phyloP scores from a whole-genome alignment of 1,140 invertebrate species.

The Atta texana region DNA sequence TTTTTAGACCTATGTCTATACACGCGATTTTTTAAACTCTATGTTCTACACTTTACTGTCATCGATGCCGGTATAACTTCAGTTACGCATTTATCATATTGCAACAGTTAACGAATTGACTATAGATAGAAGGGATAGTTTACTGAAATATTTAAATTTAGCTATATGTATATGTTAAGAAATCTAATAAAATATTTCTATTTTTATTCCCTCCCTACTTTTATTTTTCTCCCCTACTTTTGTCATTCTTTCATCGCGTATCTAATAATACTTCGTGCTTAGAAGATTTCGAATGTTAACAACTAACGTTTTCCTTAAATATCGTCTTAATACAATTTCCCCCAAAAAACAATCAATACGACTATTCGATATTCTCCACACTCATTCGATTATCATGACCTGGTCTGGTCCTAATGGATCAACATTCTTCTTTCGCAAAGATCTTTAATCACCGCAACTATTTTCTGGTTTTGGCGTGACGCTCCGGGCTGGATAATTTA shows the following conservation, averaged over 20 bases:
- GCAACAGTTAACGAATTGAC: no score
- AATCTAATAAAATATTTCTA: slow-evolving; percentile 5
- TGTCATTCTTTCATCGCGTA: neutral
- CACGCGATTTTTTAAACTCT: no score
- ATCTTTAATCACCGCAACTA: slow-evolving; percentile 70
- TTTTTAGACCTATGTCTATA: no score
- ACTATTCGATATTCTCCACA: slow-evolving; percentile 35
- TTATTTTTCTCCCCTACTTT: neutral
- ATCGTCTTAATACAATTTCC: neutral
- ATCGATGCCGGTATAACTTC: no score
- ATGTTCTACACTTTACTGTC: no score
- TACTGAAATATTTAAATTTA: no score
- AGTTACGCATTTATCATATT: no score
- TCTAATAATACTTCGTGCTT: neutral
- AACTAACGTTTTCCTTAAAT: slow-evolving; percentile 2
- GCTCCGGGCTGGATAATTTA: slow-evolving; percentile 56
- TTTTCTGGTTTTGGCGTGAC: slow-evolving; percentile 56
- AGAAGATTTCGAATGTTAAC: neutral
- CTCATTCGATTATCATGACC: slow-evolving; percentile 30
- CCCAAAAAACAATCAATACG: neutral
- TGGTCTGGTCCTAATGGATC: slow-evolving; percentile 70
- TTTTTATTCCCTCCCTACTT: neutral
- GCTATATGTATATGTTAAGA: neutral
- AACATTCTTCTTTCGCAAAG: slow-evolving; percentile 76
- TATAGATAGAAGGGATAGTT: no score